Percentiles rank a stretch among this genome's conserved stretches.
phyloP scores from a whole-genome alignment of 2,113 vertebrate genomes.

The Osmerus eperlanus region DNA sequence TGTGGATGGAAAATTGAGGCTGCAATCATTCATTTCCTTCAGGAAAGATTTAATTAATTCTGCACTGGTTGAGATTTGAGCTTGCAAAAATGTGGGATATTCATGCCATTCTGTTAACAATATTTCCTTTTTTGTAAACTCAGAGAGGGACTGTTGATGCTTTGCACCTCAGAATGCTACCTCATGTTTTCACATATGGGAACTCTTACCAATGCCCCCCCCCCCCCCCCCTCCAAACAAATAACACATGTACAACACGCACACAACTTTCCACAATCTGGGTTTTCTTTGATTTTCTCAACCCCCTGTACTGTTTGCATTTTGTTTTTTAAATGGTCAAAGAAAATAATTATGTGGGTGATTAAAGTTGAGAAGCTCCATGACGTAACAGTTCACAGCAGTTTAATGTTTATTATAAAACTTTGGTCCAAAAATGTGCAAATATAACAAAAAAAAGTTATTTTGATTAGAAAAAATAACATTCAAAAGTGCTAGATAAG shows the following conservation, averaged over 20 bases:
- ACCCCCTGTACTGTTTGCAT: neutral
- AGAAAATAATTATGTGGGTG: no score
- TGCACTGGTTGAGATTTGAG: no score
- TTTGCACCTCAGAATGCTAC: no score
- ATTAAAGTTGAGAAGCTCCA: neutral
- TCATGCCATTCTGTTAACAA: neutral
- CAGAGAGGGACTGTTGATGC: constrained; percentile 8
- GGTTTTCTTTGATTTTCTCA: neutral
- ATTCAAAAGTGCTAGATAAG: constrained; percentile 39
- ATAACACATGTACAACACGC: no score
- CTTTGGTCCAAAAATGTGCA: constrained; percentile 30
- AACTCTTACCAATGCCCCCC: constrained; percentile 15
- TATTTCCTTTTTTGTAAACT: neutral
- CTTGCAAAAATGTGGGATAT: neutral
- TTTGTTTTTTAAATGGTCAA: no score
- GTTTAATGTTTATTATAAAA: constrained; percentile 24
- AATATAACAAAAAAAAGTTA: constrained; percentile 27
- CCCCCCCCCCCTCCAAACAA: no score
- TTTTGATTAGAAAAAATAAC: constrained; percentile 36
- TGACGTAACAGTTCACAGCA: neutral
- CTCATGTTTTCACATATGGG: constrained; percentile 17
- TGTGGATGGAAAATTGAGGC: no score
- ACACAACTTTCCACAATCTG: neutral
- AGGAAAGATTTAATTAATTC: no score
- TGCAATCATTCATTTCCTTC: no score